Base-by-base conservation (phyloP, 1,140 invertebrate species). In the Dendroctonus valens region DNA sequence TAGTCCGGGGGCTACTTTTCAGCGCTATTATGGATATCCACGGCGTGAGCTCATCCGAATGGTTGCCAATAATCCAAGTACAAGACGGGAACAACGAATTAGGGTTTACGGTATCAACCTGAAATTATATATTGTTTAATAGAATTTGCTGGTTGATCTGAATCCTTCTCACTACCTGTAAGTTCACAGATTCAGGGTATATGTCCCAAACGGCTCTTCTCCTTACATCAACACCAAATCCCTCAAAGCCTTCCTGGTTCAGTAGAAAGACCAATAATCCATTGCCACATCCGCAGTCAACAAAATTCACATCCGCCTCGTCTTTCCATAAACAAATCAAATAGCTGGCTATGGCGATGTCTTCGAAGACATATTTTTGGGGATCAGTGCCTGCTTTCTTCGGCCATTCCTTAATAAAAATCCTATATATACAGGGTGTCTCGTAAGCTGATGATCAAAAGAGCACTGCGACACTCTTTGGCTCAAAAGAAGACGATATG, bases 11-110 rank as follows among this genome's bases (percentile, higher is more conserved):
- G 5, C 87, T 84, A 78, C 84, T 86, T 64, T 84, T 86, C 0
- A 91, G 86, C 42, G 96, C 91, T 62, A 99, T 89, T 0, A 98
- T 88, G 41, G 97, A 96, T 71, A 99, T 90, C 96, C 97, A 99
- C 6, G 97, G 96, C 39, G 96, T 98, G 6, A 99, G 79, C 78
- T 99, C 97, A 83, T 99, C 97, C 46, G 95, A 97, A 82, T 99
- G 97, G 83, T 99, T 99, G 48, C 97, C 97, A 79, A 99, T 96
- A 9, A 99, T 79, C 94, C 96, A 99, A 77, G 97, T 92, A 46
- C 80, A 84, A n/a, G 89, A 83, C 26, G 89, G 86, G 76, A 91
- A 94, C n/a, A 87, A 74, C 53, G 83, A 82, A 42, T 85, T 78
- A 65, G 86, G 84, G 40, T 87, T 61, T 11, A 73, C 66, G 42